Evolutionary conservation across 2,888 invertebrate genomes (phyloP).

Genomic region (Eurois occulta): DNA sequence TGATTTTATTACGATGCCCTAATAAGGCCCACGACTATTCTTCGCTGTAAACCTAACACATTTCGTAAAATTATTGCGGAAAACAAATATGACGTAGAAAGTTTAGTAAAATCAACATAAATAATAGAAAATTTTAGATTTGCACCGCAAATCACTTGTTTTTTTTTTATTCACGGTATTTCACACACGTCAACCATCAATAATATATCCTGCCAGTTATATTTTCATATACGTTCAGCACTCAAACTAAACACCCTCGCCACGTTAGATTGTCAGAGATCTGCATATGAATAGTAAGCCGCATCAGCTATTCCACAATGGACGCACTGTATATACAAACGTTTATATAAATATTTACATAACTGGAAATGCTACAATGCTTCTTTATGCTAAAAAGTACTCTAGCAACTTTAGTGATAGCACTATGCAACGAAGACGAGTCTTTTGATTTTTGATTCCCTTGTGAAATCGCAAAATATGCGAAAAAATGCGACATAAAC

Average conservation of each 20-base stretch:
- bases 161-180: background rate
- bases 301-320: constrained; percentile 39
- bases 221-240: constrained; percentile 26
- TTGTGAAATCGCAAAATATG: background rate
- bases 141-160: background rate
- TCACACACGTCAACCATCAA: background rate
- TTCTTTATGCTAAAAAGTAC: background rate
- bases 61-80: background rate
- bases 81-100: background rate
- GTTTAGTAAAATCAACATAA: background rate
- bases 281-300: constrained; percentile 58
- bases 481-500: no score
- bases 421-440: background rate
- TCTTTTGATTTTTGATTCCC: background rate
- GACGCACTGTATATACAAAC: constrained; percentile 46
- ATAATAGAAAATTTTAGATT: background rate
- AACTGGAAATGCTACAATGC: background rate
- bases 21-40: no score
- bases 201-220: background rate
- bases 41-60: no score
- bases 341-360: constrained; percentile 48
- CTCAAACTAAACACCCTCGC: constrained; percentile 20
- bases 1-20: no score
- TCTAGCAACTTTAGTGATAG: background rate
- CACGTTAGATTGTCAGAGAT: constrained; percentile 36